Percentiles rank a stretch among this genome's conserved stretches.
Evolutionary conservation across 2,888 invertebrate genomes (phyloP).

Genomic region (Mactromeris polynyma): DNA sequence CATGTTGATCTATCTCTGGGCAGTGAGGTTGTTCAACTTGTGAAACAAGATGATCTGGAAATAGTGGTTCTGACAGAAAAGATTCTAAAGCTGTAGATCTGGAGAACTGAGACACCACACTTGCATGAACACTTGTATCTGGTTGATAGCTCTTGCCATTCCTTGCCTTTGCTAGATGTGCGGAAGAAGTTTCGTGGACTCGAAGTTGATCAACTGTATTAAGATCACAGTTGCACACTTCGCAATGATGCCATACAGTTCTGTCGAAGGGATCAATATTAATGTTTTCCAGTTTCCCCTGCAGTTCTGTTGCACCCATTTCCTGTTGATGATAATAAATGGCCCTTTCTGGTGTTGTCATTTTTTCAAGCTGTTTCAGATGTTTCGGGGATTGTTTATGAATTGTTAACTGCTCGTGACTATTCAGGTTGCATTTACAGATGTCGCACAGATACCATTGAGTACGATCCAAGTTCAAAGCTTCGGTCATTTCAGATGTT

Average conservation of each 20-base stretch:
- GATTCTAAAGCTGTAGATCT: conserved; percentile 25
- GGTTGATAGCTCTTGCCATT: neutral
- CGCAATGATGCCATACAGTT: conserved; percentile 28
- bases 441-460: conserved; percentile 41
- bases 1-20: neutral
- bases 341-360: conserved; percentile 55
- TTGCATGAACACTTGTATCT: neutral
- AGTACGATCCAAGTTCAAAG: conserved; percentile 31
- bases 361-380: conserved; percentile 28
- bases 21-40: neutral
- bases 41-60: conserved; percentile 49
- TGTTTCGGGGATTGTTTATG: conserved; percentile 17
- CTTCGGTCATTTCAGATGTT: neutral
- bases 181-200: conserved; percentile 41
- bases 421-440: conserved; percentile 25
- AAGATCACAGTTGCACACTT: conserved; percentile 26
- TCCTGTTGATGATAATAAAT: conserved; percentile 72
- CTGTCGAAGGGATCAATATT: neutral
- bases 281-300: neutral
- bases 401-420: conserved; percentile 12
- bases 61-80: conserved; percentile 51
- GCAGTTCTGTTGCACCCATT: conserved; percentile 46
- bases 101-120: neutral
- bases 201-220: conserved; percentile 51
- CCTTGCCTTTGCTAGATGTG: conserved; percentile 4